phyloP scores from a whole-genome alignment of 2,797 vertebrate species.

The Haliaeetus albicilla region DNA sequence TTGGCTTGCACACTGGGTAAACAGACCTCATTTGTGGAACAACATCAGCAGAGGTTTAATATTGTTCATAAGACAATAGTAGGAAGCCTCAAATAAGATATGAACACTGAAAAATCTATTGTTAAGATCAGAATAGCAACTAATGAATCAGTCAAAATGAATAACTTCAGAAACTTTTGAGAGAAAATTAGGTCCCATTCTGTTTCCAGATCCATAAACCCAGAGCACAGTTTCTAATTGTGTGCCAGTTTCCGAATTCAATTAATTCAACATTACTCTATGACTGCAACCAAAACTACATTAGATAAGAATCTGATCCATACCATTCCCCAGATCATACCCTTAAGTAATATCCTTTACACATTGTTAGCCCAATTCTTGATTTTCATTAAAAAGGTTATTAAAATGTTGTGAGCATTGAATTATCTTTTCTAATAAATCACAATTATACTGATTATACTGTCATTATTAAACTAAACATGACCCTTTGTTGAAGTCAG shows the following conservation, averaged over 20 bases:
- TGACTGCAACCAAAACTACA: background rate
- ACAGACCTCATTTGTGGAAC: no score
- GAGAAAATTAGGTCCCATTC: background rate
- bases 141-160: background rate
- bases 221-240: background rate
- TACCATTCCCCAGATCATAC: background rate
- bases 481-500: background rate
- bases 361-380: background rate
- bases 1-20: no score
- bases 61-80: background rate
- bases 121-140: background rate
- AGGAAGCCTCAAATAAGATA: background rate
- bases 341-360: background rate
- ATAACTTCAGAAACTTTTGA: background rate
- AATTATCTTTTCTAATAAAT: conserved; percentile 9
- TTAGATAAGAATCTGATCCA: background rate
- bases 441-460: background rate
- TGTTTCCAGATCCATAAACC: background rate
- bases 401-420: background rate
- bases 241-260: background rate
- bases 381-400: background rate
- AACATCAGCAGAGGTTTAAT: background rate
- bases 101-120: background rate
- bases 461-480: conserved; percentile 1
- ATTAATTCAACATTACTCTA: background rate